Evolutionary conservation across 2,888 invertebrate genomes (phyloP), one percentile per base, ranked within the genome.

Genomic region (Cataglyphis altisquamis): DNA sequence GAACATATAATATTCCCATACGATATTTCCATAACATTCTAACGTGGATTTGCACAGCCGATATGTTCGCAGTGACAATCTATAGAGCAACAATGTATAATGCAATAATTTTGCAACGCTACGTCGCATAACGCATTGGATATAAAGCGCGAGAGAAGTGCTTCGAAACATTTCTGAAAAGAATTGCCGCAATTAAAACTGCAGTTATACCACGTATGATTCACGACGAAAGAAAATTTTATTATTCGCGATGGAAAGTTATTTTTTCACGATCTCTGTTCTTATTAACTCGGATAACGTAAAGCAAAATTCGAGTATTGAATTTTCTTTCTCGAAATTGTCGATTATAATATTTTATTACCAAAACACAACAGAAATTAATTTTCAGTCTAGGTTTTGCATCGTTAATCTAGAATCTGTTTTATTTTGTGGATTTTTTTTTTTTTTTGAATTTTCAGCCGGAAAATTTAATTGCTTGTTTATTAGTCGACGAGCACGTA

Each of bases 131-230:
- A 70, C 12, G 45, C 60, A 15, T 36, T n/a, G 55, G 3, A 55
- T 0, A n/a, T 29, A 18, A 18, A 25, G n/a, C n/a, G 45, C 29
- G 70, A 57, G 77, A 45, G 3, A 55, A 21, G 52, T 57, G n/a
- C 57, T 32, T 68, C 57, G 36, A 70, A 70, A 80, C 62, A 70
- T 62, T 60, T 45, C 60, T 45, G 60, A 15, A 60, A 78, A 70
- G 72, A 70, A 70, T 80, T 60, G 10, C 25, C 36, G 60, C 60
- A 70, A 80, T 80, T 80, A 80, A 80, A 80, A 78, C 57, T 60
- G 41, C 57, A 57, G 57, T 70, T 60, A 78, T 3, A 29, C 12
- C 21, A 36, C 32, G 32, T 25, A 60, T 60, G 45, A 80, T 70
- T 70, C 78, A 60, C 36, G 45, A 66, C 12, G 66, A 62, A 18